Evolutionary conservation across 2,797 vertebrate genomes (phyloP), one percentile per base, ranked within the genome.

Genomic region (Gymnopithys bicolor): DNA sequence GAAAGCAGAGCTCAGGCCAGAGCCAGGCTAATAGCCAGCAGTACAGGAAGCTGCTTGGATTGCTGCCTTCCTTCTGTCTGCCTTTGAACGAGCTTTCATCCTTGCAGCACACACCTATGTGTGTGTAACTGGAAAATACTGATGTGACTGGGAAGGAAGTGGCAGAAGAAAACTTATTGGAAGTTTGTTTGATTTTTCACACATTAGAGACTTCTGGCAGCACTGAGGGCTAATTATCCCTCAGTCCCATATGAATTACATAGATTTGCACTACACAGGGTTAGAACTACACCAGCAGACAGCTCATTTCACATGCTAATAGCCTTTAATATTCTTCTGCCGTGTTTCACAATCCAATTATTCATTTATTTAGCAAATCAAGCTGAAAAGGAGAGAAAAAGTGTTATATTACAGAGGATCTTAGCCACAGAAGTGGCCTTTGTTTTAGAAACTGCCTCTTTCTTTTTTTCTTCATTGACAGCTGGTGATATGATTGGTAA

Each of bases 281-380:
- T 86, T 91, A 94, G 68, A 82, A 53, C 23, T 45, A 60, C 58
- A 88, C 9, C 28, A 58, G 39, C 84, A 94, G 33, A 94, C 63
- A 92, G 78, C 64, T 84, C 80, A 62, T 91, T 92, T 91, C 64
- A 55, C 32, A 48, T 84, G 33, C 69, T 92, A 82, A 94, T 78
- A 74, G 56, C 25, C 46, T 83, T 93, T 92, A 86, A 94, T 88
- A 89, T 35, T 48, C 64, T 70, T 92, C 74, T 88, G 85, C 67
- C n/a, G 25, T 49, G 27, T 94, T 93, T 91, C 69, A 82, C 56
- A 75, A 63, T 53, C 49, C 28, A 71, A 25, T 87, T 85, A 90
- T 75, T 91, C 55, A 78, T 90, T 93, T 90, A 67, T 93, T 93
- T 95, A 93, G 69, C 39, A 81, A 94, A 93, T 58, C 60, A 67